A percentile compares a stretch with the other conserved stretches of the same genome.
These are phyloP conservation scores for Nemopilema nomurai DNA, from an alignment of 30 jellyfish, hydroid and myxozoan genomes.

Conservation along the genomic window DNA sequence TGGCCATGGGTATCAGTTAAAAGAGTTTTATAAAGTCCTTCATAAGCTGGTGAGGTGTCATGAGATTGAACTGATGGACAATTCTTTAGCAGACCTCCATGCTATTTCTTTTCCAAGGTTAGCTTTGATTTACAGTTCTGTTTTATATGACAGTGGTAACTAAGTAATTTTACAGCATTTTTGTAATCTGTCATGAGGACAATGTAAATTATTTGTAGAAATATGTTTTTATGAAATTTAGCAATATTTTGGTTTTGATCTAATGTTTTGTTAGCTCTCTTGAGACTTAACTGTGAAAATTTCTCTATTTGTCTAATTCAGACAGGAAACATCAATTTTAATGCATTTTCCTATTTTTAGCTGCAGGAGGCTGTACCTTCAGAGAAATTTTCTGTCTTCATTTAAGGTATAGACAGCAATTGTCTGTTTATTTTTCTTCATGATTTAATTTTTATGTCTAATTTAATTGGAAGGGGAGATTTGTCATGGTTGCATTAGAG, in stretches of 20 bases:
- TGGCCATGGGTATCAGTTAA: conserved; percentile 88
- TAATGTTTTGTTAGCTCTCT: no score
- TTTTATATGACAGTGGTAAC: no score
- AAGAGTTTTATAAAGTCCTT: conserved; percentile 81
- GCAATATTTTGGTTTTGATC: no score
- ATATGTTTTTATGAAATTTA: no score
- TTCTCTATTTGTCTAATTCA: no score
- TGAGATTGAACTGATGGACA: conserved; percentile 80
- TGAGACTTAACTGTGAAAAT: no score
- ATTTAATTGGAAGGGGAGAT: no score
- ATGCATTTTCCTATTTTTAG: conserved; percentile 31
- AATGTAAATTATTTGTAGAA: no score
- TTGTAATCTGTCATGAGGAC: background rate
- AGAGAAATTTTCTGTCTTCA: conserved; percentile 61
- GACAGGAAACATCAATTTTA: no score
- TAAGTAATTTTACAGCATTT: background rate
- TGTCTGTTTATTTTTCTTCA: no score
- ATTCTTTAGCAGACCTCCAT: conserved; percentile 81
- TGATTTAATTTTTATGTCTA: no score
- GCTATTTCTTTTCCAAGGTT: conserved; percentile 87
- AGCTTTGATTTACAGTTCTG: background rate
- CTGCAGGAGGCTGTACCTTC: conserved; percentile 66
- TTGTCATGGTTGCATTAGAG: no score
- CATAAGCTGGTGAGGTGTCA: conserved; percentile 75
- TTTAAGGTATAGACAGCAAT: conserved; percentile 57